Conservation (phyloP, 2,113 vertebrate genomes). For the Passer domesticus region DNA sequence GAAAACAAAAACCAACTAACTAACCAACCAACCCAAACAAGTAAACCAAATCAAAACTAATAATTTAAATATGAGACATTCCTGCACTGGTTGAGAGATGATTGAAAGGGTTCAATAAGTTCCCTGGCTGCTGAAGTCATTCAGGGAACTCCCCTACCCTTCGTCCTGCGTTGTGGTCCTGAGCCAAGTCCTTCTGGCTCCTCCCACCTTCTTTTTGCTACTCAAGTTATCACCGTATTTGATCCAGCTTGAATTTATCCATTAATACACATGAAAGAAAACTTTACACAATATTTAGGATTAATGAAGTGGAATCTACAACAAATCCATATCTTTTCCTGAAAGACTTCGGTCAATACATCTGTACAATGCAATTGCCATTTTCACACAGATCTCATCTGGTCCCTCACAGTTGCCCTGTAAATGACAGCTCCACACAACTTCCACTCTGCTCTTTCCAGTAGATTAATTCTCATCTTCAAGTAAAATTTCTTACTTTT, state of each 20-base stretch:
- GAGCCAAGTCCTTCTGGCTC: not conserved
- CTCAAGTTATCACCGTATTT: not conserved
- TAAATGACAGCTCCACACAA: not conserved
- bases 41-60: not conserved
- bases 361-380: not conserved
- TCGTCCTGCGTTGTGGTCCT: not conserved
- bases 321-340: not conserved
- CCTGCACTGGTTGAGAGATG: not conserved
- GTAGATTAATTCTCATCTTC: not conserved
- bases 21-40: not conserved
- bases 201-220: not conserved
- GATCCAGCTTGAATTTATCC: not conserved
- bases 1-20: not conserved
- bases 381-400: not conserved
- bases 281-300: not conserved
- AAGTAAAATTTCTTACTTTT: not conserved
- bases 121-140: not conserved
- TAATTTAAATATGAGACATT: not conserved
- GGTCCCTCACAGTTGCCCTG: not conserved
- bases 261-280: not conserved
- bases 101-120: not conserved
- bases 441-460: not conserved
- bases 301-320: not conserved
- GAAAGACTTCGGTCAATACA: accelerated
- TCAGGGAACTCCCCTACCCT: not conserved